Evolutionary conservation across 2,888 invertebrate species (phyloP).

Genomic region (Listrodromus nycthemerus): DNA sequence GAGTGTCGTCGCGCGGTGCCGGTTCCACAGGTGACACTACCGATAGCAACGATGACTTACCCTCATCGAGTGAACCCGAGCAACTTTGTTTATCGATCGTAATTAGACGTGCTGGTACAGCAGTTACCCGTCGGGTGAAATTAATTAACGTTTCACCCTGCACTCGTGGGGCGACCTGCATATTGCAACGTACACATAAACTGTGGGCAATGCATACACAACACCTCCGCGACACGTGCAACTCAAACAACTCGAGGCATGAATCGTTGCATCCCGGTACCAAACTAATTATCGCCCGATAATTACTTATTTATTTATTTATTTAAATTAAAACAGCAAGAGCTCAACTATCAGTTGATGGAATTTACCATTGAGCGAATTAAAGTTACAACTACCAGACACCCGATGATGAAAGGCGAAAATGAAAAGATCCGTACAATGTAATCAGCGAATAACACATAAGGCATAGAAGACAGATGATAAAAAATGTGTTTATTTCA

Average conservation of each 20-base stretch:
- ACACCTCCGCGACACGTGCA: background rate
- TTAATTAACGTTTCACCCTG: conserved; percentile 58
- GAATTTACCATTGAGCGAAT: no score
- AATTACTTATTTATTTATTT: background rate
- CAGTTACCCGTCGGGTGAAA: conserved; percentile 50
- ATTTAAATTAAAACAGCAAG: no score
- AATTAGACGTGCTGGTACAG: conserved; percentile 51
- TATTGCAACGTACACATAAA: conserved; percentile 37
- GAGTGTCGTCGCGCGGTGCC: conserved; percentile 13
- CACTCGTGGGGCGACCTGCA: conserved; percentile 37
- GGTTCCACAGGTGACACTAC: conserved; percentile 34
- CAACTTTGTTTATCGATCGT: conserved; percentile 63
- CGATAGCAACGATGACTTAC: conserved; percentile 49
- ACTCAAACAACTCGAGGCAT: background rate
- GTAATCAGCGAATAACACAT: no score
- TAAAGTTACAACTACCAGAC: no score
- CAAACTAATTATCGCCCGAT: background rate
- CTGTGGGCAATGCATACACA: conserved; percentile 8
- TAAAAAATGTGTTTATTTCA: no score
- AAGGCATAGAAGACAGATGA: no score
- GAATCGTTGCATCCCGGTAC: background rate
- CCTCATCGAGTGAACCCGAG: conserved; percentile 18
- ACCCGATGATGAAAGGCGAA: no score
- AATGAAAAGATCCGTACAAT: no score
- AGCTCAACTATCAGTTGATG: no score